Conservation (phyloP, 2,797 vertebrate species). For the Xenopus petersii region DNA sequence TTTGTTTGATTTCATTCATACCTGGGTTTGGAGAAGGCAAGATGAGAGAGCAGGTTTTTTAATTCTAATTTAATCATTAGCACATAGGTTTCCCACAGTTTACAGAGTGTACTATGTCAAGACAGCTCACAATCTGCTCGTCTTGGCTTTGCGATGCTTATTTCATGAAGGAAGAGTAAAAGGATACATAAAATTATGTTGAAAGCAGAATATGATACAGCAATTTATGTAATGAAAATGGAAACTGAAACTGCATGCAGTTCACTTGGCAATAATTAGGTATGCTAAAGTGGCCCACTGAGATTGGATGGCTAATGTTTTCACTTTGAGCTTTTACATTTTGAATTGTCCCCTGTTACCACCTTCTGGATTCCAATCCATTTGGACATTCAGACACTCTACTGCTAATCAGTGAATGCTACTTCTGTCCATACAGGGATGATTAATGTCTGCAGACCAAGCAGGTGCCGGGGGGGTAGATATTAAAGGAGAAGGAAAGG, state of each 20-base stretch:
- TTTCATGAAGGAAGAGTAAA: conserved; percentile 52
- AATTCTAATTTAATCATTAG: conserved; percentile 81
- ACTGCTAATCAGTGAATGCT: too few species aligned
- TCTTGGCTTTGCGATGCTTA: conserved; percentile 51
- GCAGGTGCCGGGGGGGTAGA: too few species aligned
- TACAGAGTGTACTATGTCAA: conserved; percentile 75
- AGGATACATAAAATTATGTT: conserved; percentile 52
- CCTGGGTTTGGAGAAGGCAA: conserved; percentile 81
- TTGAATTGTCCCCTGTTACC: background rate
- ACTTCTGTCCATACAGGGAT: too few species aligned
- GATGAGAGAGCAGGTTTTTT: conserved; percentile 71
- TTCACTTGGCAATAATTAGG: conserved; percentile 35
- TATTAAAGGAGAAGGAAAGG: too few species aligned
- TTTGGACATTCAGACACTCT: too few species aligned
- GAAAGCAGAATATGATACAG: conserved; percentile 41
- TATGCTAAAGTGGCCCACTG: conserved; percentile 39
- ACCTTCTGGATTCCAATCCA: background rate
- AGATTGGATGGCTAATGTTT: conserved; percentile 35
- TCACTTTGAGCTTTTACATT: conserved; percentile 4
- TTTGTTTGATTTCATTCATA: conserved; percentile 89
- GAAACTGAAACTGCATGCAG: conserved; percentile 42
- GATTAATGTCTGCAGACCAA: too few species aligned
- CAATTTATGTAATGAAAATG: conserved; percentile 49
- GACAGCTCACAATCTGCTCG: conserved; percentile 51
- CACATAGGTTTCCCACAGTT: conserved; percentile 61